A percentile compares a stretch with the other conserved stretches of the same genome.
phyloP scores from a whole-genome alignment of 2,797 vertebrate genomes.

The Sorex maritimensis region DNA sequence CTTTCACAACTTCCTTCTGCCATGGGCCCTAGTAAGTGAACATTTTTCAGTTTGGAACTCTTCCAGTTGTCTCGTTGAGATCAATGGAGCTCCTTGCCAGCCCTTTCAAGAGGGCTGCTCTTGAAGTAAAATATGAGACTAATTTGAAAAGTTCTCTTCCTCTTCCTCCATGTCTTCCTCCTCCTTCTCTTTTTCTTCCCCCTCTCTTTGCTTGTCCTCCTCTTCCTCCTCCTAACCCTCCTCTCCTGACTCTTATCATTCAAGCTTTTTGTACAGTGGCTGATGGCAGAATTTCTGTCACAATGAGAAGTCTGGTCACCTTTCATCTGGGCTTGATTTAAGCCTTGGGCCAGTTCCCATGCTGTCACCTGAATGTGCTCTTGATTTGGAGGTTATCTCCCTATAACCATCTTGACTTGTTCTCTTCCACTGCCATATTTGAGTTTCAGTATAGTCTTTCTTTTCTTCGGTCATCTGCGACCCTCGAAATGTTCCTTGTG shows the following conservation, averaged over 20 bases:
- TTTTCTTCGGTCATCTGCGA: constrained; percentile 72
- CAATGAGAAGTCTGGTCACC: too few relatives aligned
- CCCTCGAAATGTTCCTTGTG: constrained; percentile 41
- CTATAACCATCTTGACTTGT: neutral
- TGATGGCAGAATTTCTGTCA: neutral
- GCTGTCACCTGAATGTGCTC: neutral
- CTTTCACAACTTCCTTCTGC: neutral
- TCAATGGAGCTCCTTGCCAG: neutral
- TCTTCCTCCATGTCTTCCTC: neutral
- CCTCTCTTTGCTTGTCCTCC: neutral
- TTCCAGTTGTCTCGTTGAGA: neutral
- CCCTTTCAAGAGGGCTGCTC: neutral
- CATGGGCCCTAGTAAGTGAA: neutral
- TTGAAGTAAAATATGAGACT: neutral
- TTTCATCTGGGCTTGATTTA: neutral
- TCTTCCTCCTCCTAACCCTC: neutral
- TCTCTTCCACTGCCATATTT: constrained; percentile 50
- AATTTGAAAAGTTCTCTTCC: neutral
- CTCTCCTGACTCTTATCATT: neutral
- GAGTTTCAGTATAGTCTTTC: neutral
- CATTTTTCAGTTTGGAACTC: neutral
- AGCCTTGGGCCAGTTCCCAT: neutral
- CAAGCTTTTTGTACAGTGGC: neutral
- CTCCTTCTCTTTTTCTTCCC: neutral
- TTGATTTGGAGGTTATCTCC: constrained; percentile 42